Conservation (phyloP, 2,113 vertebrate species). For the Aegithalos caudatus region DNA sequence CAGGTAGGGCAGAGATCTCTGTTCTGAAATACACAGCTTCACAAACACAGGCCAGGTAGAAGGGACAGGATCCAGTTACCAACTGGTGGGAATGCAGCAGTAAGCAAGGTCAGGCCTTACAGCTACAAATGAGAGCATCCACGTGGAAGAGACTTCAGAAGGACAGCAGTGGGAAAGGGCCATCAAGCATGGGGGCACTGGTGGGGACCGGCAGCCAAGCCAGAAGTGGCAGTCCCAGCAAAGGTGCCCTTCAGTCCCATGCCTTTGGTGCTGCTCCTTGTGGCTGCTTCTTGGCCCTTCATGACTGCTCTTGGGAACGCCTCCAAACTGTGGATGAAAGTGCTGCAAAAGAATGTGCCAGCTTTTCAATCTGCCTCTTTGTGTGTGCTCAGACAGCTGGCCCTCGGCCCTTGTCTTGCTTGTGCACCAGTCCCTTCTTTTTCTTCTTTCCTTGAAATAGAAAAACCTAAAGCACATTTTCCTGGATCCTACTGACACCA, state of each 20-base stretch:
- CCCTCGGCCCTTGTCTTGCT: background rate
- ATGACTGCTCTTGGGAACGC: background rate
- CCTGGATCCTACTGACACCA: background rate
- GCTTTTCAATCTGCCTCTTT: background rate
- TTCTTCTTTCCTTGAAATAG: background rate
- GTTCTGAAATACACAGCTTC: background rate
- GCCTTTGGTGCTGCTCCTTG: background rate
- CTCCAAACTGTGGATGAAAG: accelerated
- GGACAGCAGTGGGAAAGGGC: accelerated
- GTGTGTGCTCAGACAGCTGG: background rate
- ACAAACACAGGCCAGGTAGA: accelerated
- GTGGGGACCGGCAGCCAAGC: background rate
- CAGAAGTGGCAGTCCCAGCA: background rate
- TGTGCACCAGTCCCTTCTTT: background rate
- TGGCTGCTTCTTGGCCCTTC: background rate
- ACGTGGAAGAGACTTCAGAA: background rate
- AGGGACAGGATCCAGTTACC: background rate
- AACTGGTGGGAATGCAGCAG: background rate
- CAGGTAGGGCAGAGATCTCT: background rate
- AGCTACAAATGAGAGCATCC: background rate
- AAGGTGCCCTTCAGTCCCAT: background rate
- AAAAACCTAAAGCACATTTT: background rate
- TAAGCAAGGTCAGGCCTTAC: background rate
- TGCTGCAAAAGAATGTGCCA: background rate
- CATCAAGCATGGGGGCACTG: accelerated